These are phyloP conservation scores for Numenius phaeopus DNA, from an alignment of 2,797 vertebrate genomes.

Conservation along the genomic window DNA sequence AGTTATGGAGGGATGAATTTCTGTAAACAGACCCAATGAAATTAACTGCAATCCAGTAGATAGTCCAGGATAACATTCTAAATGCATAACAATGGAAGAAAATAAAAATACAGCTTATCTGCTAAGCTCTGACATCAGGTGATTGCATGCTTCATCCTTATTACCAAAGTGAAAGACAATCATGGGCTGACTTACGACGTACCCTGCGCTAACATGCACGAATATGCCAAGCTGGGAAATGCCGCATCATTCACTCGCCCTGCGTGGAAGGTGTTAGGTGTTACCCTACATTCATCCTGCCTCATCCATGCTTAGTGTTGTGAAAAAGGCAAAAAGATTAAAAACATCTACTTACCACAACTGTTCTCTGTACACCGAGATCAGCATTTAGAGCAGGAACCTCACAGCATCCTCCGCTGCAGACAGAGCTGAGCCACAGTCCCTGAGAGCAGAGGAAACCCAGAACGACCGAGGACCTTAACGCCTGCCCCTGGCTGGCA, in stretches of 20 bases:
- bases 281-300: not conserved
- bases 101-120: not conserved
- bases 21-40: not conserved
- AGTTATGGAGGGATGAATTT: not conserved
- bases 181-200: not conserved
- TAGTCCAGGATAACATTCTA: not conserved
- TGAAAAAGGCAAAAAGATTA: not conserved
- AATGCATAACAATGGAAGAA: not conserved
- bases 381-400: not conserved
- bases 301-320: not conserved
- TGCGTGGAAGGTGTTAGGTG: not conserved
- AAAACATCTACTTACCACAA: not conserved
- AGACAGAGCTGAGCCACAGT: not conserved
- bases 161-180: not conserved
- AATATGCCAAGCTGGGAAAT: not conserved
- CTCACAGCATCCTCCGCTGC: not conserved
- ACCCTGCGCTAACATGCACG: accelerated
- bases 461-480: accelerated
- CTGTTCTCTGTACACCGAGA: not conserved
- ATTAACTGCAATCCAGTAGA: not conserved
- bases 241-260: accelerated
- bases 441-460: not conserved
- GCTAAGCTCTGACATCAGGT: not conserved
- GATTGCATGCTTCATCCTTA: not conserved
- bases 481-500: not conserved